These are phyloP conservation scores for Tetrax tetrax DNA, from an alignment of 2,113 vertebrate genomes.

Conservation along the genomic window DNA sequence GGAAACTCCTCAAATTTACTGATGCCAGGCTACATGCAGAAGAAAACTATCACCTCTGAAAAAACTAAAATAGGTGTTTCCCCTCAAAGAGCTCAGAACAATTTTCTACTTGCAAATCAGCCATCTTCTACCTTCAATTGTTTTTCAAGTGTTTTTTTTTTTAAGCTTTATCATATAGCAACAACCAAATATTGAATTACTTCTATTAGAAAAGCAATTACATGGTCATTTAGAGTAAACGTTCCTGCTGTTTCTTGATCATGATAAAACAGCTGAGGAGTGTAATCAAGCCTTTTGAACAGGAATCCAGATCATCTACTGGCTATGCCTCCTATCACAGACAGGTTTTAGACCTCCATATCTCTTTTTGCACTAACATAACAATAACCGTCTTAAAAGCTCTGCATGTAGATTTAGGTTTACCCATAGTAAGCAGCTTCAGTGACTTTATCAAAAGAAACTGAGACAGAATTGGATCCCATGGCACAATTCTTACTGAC, in stretches of 20 bases:
- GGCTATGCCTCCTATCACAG: background rate
- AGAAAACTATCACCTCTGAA: background rate
- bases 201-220: background rate
- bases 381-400: background rate
- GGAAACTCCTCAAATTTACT: background rate
- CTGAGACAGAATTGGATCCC: background rate
- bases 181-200: background rate
- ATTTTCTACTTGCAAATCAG: background rate
- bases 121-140: background rate
- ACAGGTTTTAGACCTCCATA: background rate
- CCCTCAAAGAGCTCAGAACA: background rate
- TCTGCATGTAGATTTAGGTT: background rate
- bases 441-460: background rate
- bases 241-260: background rate
- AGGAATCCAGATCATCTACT: background rate
- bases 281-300: background rate
- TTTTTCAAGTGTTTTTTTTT: background rate
- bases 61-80: background rate
- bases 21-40: background rate
- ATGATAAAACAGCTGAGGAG: background rate
- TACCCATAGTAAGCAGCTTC: background rate
- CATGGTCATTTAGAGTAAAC: background rate
- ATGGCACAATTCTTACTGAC: background rate
- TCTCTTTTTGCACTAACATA: background rate
- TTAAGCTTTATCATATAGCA: background rate